These are phyloP conservation scores for Pammene aurita DNA, from an alignment of 2,888 invertebrate species.

Conservation along the genomic window DNA sequence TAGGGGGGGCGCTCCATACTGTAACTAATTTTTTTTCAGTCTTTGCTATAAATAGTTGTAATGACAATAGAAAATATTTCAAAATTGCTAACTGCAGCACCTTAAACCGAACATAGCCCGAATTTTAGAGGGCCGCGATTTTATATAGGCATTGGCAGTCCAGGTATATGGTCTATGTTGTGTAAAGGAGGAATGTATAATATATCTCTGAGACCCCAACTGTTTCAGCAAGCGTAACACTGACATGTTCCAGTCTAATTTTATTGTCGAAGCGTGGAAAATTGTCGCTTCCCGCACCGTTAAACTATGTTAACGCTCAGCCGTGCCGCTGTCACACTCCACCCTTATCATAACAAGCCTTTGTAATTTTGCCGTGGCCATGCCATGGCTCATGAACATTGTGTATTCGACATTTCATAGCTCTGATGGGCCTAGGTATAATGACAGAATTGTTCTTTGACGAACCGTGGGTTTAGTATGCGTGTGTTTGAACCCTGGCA, in stretches of 20 bases:
- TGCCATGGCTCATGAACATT: background rate
- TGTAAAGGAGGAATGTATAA: too few species aligned
- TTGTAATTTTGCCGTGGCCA: background rate
- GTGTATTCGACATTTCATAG: background rate
- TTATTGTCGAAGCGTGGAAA: constrained; percentile 26
- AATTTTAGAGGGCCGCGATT: too few species aligned
- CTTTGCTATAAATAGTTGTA: too few species aligned
- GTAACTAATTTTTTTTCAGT: too few species aligned
- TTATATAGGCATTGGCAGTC: too few species aligned
- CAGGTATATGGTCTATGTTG: too few species aligned
- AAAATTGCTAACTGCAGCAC: too few species aligned
- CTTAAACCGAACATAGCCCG: too few species aligned
- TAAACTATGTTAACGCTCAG: constrained; percentile 24
- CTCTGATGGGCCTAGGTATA: background rate
- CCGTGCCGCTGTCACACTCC: constrained; percentile 2
- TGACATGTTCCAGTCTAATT: constrained; percentile 27
- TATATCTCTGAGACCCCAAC: background rate
- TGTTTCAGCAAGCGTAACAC: constrained; percentile 1
- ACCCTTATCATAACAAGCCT: constrained; percentile 15
- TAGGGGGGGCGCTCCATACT: too few species aligned
- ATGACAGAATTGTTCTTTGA: background rate
- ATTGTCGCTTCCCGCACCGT: constrained; percentile 20
- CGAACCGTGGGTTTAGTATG: too few species aligned
- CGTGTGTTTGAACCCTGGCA: too few species aligned
- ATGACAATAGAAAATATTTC: too few species aligned